phyloP scores from a whole-genome alignment of 2,797 vertebrate species.

The Pipistrellus pipistrellus region DNA sequence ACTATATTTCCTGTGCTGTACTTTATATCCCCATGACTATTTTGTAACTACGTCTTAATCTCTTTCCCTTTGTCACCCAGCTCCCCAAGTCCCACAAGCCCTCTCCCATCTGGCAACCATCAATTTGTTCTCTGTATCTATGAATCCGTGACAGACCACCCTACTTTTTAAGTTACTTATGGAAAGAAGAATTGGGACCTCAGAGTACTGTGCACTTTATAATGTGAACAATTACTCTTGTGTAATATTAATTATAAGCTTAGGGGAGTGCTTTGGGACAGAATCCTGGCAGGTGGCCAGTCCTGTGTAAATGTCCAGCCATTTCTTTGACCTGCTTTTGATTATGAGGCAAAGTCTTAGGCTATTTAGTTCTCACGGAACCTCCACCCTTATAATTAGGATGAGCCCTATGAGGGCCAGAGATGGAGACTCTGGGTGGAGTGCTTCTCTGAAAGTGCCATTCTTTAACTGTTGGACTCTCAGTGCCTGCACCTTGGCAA shows the following conservation, averaged over 20 bases:
- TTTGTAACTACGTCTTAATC: not conserved
- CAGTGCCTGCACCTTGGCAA: not conserved
- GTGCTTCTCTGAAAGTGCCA: not conserved
- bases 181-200: slow-evolving; percentile 26
- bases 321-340: slow-evolving; percentile 66
- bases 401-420: slow-evolving; percentile 12
- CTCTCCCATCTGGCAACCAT: not conserved
- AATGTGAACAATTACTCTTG: slow-evolving; percentile 46
- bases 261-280: slow-evolving; percentile 38
- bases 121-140: not conserved
- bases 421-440: not conserved
- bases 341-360: slow-evolving; percentile 9
- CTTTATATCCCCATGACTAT: not conserved
- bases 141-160: not conserved
- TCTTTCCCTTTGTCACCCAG: not conserved
- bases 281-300: slow-evolving; percentile 37
- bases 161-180: slow-evolving; percentile 14
- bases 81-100: not conserved
- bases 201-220: slow-evolving; percentile 31
- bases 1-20: not conserved
- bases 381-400: slow-evolving; percentile 30
- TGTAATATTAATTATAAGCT: slow-evolving; percentile 55
- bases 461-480: not conserved
- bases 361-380: slow-evolving; percentile 29
- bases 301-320: slow-evolving; percentile 25